Conservation (phyloP, 2,113 vertebrate genomes). For the Indicator maculatus region DNA sequence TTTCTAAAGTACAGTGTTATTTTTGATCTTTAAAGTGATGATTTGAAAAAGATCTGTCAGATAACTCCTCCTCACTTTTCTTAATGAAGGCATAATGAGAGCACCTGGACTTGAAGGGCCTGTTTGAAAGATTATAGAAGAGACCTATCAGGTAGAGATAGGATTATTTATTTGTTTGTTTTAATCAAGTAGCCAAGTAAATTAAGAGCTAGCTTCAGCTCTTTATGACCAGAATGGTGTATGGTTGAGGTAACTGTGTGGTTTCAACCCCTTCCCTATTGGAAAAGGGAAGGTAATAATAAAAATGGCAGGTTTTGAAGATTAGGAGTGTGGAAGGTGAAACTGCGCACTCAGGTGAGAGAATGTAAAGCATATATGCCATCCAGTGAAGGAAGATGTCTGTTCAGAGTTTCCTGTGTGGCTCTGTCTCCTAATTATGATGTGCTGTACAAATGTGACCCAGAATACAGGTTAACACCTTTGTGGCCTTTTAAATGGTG, state of each 20-base stretch:
- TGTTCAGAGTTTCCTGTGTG: rapidly evolving
- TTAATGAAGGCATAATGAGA: background rate
- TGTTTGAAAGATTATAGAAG: background rate
- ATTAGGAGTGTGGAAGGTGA: background rate
- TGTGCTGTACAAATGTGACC: background rate
- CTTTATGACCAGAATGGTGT: background rate
- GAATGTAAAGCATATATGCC: background rate
- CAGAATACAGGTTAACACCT: background rate
- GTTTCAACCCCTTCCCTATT: background rate
- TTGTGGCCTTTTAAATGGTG: background rate
- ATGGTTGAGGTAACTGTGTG: background rate
- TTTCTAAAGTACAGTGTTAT: background rate
- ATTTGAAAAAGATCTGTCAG: background rate
- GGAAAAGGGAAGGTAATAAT: background rate
- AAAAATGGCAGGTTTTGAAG: background rate
- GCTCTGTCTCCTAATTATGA: background rate
- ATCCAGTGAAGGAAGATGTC: background rate
- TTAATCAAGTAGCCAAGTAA: background rate
- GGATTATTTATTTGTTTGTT: background rate
- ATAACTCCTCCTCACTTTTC: background rate
- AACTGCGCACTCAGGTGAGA: background rate
- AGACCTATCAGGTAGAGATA: background rate
- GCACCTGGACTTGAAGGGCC: background rate
- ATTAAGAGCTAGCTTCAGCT: background rate
- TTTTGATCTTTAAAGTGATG: background rate